Base-by-base conservation (phyloP, 2,888 invertebrate genomes). In the Xanthia togata region DNA sequence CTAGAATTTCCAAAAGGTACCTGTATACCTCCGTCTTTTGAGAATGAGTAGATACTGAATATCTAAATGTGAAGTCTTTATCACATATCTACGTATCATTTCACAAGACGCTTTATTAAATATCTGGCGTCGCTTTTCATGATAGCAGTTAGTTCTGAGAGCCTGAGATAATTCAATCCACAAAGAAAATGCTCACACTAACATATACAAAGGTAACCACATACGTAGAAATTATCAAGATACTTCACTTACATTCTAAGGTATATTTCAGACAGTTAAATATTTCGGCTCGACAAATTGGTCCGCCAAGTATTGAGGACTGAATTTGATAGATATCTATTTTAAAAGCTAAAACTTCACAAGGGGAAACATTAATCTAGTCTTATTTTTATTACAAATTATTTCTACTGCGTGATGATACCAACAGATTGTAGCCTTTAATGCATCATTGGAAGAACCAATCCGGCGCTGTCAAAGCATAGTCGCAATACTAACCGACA, bases 151-250 rank as follows among this genome's bases (percentile, higher is more conserved):
- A 76, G 59, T 62, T 59, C 53, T 70, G 35, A 76, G 70, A 63
- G 67, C 50, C 35, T 57, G 68, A 85, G 64, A 69, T 85, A 85
- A 82, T 72, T 85, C 23, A 82, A 82, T 82, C 31, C n/a, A 76
- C 82, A 82, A 85, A 85, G 82, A 85, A 82, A 85, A 76, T 59
- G 62, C 73, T 35, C 57, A 75, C 59, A 70, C 53, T 26, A 8
- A 63, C 53, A 55, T 14, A 68, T 9, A 55, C 4, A 31, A 60
- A 82, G 60, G 38, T 55, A 26, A 38, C 9, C 53, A 60, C 38
- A 65, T 55, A 23, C 35, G 41, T 20, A 26, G 20, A 73, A 41
- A 72, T 53, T 9, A 38, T 41, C 53, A 35, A 72, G 50, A 72
- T 17, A 26, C 8, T 74, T 63, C 60, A 79, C 20, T 60, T 63